Conservation (phyloP, 2,888 invertebrate species). For the Eumerus sabulonum region DNA sequence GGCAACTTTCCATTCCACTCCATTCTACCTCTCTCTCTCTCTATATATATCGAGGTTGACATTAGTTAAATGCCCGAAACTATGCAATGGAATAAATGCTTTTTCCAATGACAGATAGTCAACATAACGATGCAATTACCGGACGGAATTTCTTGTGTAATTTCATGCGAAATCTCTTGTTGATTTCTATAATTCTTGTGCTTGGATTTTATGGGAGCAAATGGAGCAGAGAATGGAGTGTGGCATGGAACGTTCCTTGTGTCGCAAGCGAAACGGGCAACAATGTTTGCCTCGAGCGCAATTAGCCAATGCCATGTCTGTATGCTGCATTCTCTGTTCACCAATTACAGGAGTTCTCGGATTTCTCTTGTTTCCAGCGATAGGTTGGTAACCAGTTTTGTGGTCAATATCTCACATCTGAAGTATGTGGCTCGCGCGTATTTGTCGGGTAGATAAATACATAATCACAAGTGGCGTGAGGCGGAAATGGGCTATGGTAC, state of each 20-base stretch:
- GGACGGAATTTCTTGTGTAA: too few species aligned
- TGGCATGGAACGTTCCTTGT: constrained; percentile 21
- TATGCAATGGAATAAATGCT: too few species aligned
- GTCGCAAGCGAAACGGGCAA: constrained; percentile 33
- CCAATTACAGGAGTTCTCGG: constrained; percentile 2
- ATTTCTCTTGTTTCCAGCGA: constrained; percentile 9
- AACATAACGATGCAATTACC: too few species aligned
- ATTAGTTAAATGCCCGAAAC: too few species aligned
- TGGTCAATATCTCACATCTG: constrained; percentile 15
- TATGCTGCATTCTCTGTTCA: constrained; percentile 8
- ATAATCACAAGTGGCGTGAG: not conserved
- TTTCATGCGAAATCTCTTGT: too few species aligned
- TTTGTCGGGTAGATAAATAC: constrained; percentile 11
- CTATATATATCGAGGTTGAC: too few species aligned
- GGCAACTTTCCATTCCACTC: too few species aligned
- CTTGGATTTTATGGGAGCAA: too few species aligned
- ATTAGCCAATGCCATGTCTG: constrained; percentile 44
- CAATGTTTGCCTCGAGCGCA: constrained; percentile 13
- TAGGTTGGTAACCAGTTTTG: constrained; percentile 14
- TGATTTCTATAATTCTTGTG: too few species aligned
- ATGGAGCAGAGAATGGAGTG: constrained; percentile 22
- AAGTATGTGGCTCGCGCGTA: constrained; percentile 9
- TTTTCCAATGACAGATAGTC: too few species aligned
- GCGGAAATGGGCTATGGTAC: not conserved
- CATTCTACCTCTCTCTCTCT: too few species aligned